phyloP scores from a whole-genome alignment of 2,113 vertebrate genomes.

The Abramis brama region DNA sequence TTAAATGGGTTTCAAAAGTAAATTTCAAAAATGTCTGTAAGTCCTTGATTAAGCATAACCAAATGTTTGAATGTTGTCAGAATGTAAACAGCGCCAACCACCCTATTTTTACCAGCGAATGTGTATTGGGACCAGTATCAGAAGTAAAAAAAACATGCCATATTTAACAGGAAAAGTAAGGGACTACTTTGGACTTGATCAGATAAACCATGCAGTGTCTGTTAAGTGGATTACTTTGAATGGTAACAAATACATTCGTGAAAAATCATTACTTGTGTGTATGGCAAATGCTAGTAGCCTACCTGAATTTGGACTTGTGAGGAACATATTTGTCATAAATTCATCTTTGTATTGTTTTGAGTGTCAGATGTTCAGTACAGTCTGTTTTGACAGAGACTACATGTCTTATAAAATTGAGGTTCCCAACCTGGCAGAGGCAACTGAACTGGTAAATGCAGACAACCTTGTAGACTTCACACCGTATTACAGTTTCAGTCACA shows the following conservation, averaged over 20 bases:
- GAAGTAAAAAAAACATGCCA: conserved; percentile 38
- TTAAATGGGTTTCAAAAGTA: conserved; percentile 47
- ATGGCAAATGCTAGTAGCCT: conserved; percentile 30
- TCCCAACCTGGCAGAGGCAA: conserved; percentile 46
- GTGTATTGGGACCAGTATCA: conserved; percentile 48
- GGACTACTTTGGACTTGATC: background rate
- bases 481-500: background rate
- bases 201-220: conserved; percentile 48
- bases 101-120: conserved; percentile 44
- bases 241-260: conserved; percentile 51
- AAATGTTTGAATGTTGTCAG: conserved; percentile 53
- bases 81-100: conserved; percentile 43
- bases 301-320: conserved; percentile 52
- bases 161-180: conserved; percentile 48
- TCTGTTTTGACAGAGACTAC: conserved; percentile 47
- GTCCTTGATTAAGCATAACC: conserved; percentile 40
- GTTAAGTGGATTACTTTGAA: conserved; percentile 54
- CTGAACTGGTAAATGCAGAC: conserved; percentile 41
- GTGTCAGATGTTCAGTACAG: conserved; percentile 32
- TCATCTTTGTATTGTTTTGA: conserved; percentile 53
- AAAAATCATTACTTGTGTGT: conserved; percentile 45
- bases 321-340: conserved; percentile 43
- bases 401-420: conserved; percentile 53
- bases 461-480: conserved; percentile 38
- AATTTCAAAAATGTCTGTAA: conserved; percentile 45